Evolutionary conservation across 2,888 invertebrate species (phyloP), one percentile per base, ranked within the genome.

Genomic region (Margaritifera margaritifera): DNA sequence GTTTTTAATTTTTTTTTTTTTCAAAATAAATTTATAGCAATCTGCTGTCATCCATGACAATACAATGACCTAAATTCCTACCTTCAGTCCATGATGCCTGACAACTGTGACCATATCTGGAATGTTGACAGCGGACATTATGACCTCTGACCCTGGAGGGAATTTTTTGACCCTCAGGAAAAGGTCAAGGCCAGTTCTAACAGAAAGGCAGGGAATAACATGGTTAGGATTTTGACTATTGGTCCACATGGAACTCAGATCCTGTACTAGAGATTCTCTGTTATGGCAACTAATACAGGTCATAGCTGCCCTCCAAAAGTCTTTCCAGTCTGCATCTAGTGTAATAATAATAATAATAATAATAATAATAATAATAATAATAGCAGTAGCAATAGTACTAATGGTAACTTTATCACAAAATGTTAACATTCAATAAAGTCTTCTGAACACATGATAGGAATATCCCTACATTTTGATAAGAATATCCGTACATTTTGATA

Each of bases 51-150:
- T 42, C 42, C 15, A 42, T 42, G 42, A 42, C 15, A 3, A 42
- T 42, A 3, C 42, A 42, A 42, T 42, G 42, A 42, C 42, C 15
- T 15, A 0, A 42, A 42, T 56, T 31, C 60, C 20, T 61, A 81
- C 81, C 79, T 81, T 83, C 6, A 90, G 78, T 8, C 81, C 77
- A 71, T 90, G 89, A 60, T 85, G 82, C 64, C 79, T 78, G 0
- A 89, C 80, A 31, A 90, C 84, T 4, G 68, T 69, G 0, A 82
- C 80, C 87, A 90, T 88, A 73, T 86, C 87, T 8, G 90, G 89
- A 68, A 90, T 90, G 78, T 90, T 90, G 27, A 90, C 84, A 51
- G 90, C 90, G 5, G 90, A 88, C 87, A 90, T 87, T 62, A 90
- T 88, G 66, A 90, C 79, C 77, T 90, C 89, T 63, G 89, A 89